These are phyloP conservation scores for Calonectris borealis DNA, from an alignment of 2,113 vertebrate genomes.

Conservation along the genomic window DNA sequence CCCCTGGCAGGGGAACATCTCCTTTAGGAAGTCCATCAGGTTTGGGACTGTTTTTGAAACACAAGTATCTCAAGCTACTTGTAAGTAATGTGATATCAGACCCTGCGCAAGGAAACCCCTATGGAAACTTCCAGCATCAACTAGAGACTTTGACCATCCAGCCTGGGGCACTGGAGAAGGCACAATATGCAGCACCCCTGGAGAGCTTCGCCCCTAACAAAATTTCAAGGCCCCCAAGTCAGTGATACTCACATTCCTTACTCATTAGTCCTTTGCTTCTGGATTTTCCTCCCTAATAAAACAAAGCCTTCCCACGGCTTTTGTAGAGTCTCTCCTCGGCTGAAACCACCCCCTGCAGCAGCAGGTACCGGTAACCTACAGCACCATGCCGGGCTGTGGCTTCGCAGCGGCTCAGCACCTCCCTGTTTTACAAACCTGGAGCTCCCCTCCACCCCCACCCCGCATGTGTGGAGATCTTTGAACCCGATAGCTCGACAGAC, in stretches of 20 bases:
- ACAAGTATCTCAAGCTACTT: not conserved
- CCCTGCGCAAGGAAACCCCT: not conserved
- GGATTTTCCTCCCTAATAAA: not conserved
- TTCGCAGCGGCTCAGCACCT: not conserved
- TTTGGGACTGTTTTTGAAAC: not conserved
- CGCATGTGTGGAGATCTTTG: not conserved
- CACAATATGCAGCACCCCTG: not conserved
- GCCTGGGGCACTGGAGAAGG: not conserved
- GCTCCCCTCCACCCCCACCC: not conserved
- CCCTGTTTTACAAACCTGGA: not conserved
- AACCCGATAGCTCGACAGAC: not conserved
- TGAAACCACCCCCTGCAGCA: not conserved
- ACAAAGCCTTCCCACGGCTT: not conserved
- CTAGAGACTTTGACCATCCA: not conserved
- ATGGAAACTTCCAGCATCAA: not conserved
- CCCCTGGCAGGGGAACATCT: not conserved
- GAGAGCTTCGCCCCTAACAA: not conserved
- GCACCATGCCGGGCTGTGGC: not conserved
- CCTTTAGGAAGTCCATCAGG: not conserved
- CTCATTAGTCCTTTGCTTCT: not conserved
- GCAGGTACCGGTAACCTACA: not conserved
- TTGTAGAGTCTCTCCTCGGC: not conserved
- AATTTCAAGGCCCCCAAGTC: not conserved
- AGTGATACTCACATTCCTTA: not conserved
- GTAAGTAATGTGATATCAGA: not conserved